Percentiles rank a stretch among this genome's conserved stretches.
Evolutionary conservation across 2,113 vertebrate species (phyloP).

Genomic region (Dasyurus viverrinus): DNA sequence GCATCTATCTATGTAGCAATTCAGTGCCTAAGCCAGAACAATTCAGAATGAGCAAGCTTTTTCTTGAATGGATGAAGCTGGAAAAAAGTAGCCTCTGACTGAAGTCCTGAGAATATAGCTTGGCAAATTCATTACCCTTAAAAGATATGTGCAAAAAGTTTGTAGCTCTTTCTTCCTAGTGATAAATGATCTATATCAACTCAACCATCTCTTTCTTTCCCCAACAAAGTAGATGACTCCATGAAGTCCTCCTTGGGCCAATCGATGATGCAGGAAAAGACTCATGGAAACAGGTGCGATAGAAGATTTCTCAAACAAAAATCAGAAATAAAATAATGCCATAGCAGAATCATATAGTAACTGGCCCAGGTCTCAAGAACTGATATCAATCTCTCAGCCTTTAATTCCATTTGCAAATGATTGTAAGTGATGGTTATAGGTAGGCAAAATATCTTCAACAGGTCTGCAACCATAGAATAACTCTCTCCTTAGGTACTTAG

Average conservation of each 20-base stretch:
- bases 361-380: background rate
- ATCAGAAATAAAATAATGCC: constrained; percentile 54
- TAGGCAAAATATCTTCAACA: background rate
- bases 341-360: background rate
- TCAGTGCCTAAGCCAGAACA: background rate
- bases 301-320: constrained; percentile 56
- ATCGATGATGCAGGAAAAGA: constrained; percentile 30
- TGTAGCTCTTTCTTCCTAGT: background rate
- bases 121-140: background rate
- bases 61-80: background rate
- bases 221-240: constrained; percentile 33
- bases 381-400: constrained; percentile 27
- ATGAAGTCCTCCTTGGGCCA: background rate
- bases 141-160: background rate
- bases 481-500: background rate
- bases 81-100: background rate
- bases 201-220: constrained; percentile 36
- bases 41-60: background rate
- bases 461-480: background rate
- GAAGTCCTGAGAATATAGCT: background rate
- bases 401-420: background rate
- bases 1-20: background rate
- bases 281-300: constrained; percentile 9
- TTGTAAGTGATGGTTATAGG: background rate
- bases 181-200: background rate